Evolutionary conservation across 2,888 invertebrate species (phyloP).

Genomic region (Apeira syringaria): DNA sequence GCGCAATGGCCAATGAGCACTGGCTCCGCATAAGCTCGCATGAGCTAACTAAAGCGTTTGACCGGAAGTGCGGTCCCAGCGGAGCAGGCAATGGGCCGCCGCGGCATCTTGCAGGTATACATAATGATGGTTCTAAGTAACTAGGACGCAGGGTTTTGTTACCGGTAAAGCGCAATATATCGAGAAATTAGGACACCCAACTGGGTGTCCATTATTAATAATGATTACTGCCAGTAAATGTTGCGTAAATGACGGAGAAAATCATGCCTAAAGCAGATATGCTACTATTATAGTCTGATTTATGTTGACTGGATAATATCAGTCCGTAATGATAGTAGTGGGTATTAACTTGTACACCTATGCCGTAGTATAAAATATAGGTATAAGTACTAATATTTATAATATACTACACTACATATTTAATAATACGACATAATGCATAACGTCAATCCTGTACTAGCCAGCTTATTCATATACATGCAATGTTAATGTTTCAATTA

Average conservation of each 20-base stretch:
- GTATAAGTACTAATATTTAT: too few relatives aligned
- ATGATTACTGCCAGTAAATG: slow-evolving; percentile 38
- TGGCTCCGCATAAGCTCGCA: slow-evolving; percentile 34
- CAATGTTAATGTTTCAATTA: too few relatives aligned
- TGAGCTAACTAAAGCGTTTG: slow-evolving; percentile 55
- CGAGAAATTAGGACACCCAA: slow-evolving; percentile 39
- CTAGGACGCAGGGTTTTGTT: slow-evolving; percentile 40
- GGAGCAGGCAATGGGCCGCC: slow-evolving; percentile 26
- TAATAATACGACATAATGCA: too few relatives aligned
- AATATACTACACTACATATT: too few relatives aligned
- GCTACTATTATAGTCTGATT: slow-evolving; percentile 25
- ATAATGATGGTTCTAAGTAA: slow-evolving; percentile 55
- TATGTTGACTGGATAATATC: slow-evolving; percentile 14
- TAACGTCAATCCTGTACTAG: too few relatives aligned
- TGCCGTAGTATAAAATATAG: too few relatives aligned
- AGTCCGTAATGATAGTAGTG: neutral
- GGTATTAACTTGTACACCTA: too few relatives aligned
- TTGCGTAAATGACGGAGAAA: slow-evolving; percentile 38
- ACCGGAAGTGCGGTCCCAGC: slow-evolving; percentile 60
- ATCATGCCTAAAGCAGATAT: slow-evolving; percentile 28
- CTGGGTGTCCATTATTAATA: too few relatives aligned
- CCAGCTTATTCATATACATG: too few relatives aligned
- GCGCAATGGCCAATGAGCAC: slow-evolving; percentile 48
- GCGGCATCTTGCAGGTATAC: slow-evolving; percentile 38
- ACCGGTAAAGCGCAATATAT: slow-evolving; percentile 48